These are phyloP conservation scores for Thaumetopoea pityocampa DNA, from an alignment of 1,140 invertebrate genomes.

Conservation along the genomic window DNA sequence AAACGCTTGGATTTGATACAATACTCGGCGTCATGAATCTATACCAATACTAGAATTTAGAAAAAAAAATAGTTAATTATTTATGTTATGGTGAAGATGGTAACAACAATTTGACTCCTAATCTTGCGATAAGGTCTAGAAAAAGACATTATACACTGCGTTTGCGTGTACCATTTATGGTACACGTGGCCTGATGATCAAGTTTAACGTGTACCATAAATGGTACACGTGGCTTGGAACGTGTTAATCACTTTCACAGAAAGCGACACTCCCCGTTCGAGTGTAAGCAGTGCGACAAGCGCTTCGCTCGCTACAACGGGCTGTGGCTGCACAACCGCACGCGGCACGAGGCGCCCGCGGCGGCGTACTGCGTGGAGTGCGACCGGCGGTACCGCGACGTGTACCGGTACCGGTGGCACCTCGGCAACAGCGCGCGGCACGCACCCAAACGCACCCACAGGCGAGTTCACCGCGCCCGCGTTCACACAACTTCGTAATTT, in stretches of 20 bases:
- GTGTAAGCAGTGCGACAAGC: slow-evolving; percentile 27
- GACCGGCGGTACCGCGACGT: slow-evolving; percentile 23
- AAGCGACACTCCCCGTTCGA: slow-evolving; percentile 28
- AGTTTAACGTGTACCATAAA: background rate
- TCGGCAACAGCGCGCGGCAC: slow-evolving; percentile 13
- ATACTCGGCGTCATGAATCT: too few relatives aligned
- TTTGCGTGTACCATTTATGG: too few relatives aligned
- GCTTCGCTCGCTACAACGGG: slow-evolving; percentile 30
- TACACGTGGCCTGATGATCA: background rate
- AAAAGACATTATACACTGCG: too few relatives aligned
- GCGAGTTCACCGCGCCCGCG: background rate
- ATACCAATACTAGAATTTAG: too few relatives aligned
- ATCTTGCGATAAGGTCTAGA: too few relatives aligned
- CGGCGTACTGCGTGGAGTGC: slow-evolving; percentile 37
- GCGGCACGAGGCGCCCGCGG: slow-evolving; percentile 3
- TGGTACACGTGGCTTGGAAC: background rate
- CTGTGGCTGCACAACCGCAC: slow-evolving; percentile 35
- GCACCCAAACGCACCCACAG: slow-evolving; percentile 3
- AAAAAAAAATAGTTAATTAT: too few relatives aligned
- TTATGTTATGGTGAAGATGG: too few relatives aligned
- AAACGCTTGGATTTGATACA: too few relatives aligned
- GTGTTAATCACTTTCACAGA: slow-evolving; percentile 9
- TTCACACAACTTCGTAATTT: too few relatives aligned
- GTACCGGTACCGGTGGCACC: slow-evolving; percentile 27
- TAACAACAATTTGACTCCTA: too few relatives aligned